These are phyloP conservation scores for Oreonectes daqikongensis DNA, from an alignment of 2,797 vertebrate species.

Conservation along the genomic window DNA sequence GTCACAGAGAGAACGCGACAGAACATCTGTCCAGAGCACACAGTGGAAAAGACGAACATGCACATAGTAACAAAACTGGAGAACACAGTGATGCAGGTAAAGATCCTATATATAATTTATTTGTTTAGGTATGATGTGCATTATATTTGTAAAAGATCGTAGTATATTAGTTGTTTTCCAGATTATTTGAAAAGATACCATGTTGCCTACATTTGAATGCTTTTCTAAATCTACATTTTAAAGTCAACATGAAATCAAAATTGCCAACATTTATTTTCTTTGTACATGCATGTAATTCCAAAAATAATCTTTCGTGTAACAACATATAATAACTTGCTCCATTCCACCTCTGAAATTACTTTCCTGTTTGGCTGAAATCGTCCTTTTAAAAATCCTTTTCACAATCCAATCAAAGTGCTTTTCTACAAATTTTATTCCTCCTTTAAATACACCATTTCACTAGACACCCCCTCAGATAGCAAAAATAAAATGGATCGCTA, in stretches of 20 bases:
- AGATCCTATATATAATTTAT: not conserved
- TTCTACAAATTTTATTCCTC: too few relatives aligned
- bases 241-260: not conserved
- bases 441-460: too few relatives aligned
- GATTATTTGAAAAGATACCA: slow-evolving; percentile 17
- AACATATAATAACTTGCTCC: too few relatives aligned
- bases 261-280: not conserved
- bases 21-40: slow-evolving; percentile 75
- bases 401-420: too few relatives aligned
- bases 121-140: not conserved
- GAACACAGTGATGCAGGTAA: slow-evolving; percentile 48
- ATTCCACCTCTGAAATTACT: too few relatives aligned
- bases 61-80: slow-evolving; percentile 55
- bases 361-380: too few relatives aligned
- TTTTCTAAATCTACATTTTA: not conserved
- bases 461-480: too few relatives aligned
- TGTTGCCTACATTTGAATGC: not conserved
- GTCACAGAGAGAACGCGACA: slow-evolving; percentile 73
- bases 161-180: not conserved
- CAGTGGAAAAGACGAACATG: slow-evolving; percentile 49
- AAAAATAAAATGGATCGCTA: too few relatives aligned
- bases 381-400: too few relatives aligned
- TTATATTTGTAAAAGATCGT: not conserved
- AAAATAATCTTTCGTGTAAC: too few relatives aligned
- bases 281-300: too few relatives aligned